A percentile compares a stretch with the other conserved stretches of the same genome.
These are phyloP conservation scores for Lingula anatina DNA, from an alignment of 2,888 invertebrate genomes.

Conservation along the genomic window DNA sequence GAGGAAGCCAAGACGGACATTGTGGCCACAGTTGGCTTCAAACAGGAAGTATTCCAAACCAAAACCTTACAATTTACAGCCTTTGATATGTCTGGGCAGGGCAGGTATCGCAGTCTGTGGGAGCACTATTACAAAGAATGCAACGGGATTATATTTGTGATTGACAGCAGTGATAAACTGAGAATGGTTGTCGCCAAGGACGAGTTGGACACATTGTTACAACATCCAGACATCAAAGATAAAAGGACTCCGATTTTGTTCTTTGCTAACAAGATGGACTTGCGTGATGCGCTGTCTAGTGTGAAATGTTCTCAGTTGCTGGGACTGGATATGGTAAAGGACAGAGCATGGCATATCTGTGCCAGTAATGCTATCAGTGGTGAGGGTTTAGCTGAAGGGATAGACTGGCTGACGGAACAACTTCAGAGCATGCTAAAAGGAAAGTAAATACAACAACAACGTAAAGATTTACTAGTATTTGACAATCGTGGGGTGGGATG, in stretches of 20 bases:
- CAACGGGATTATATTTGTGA: slow-evolving; percentile 91
- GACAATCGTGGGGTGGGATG: too few species aligned
- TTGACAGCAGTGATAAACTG: slow-evolving; percentile 86
- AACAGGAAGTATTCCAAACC: slow-evolving; percentile 83
- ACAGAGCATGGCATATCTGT: slow-evolving; percentile 95
- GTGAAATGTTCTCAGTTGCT: slow-evolving; percentile 66
- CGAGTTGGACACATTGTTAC: slow-evolving; percentile 81
- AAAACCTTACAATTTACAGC: slow-evolving; percentile 83
- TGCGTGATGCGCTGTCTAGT: slow-evolving; percentile 77
- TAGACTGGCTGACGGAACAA: slow-evolving; percentile 84
- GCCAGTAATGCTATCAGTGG: slow-evolving; percentile 90
- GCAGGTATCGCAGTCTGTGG: slow-evolving; percentile 90
- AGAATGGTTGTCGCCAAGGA: slow-evolving; percentile 91
- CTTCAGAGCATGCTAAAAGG: slow-evolving; percentile 19
- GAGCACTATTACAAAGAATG: slow-evolving; percentile 93
- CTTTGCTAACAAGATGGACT: slow-evolving; percentile 94
- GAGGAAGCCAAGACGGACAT: slow-evolving; percentile 67
- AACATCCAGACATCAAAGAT: slow-evolving; percentile 72
- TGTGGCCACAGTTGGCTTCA: slow-evolving; percentile 87
- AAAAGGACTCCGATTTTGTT: slow-evolving; percentile 79
- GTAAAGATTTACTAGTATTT: too few species aligned
- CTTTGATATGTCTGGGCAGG: slow-evolving; percentile 96
- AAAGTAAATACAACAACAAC: too few species aligned
- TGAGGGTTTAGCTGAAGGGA: slow-evolving; percentile 83
- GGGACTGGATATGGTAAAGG: slow-evolving; percentile 73